Conservation (phyloP, 1,140 invertebrate genomes). For the Aporrectodea caliginosa region DNA sequence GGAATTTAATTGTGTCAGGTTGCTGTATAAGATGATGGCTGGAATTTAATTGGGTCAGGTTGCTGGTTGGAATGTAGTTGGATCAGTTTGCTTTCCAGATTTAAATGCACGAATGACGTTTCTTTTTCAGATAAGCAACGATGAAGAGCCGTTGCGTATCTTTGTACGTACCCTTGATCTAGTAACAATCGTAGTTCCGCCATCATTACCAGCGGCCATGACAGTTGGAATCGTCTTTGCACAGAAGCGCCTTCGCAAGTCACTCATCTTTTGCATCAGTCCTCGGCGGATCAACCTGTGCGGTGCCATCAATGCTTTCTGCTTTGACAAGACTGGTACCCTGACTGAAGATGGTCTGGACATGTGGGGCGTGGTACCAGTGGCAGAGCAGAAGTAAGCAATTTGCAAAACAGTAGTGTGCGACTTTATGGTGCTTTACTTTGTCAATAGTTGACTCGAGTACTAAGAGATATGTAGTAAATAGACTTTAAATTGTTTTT, state of each 20-base stretch:
- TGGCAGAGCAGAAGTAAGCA: conserved; percentile 33
- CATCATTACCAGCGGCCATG: conserved; percentile 90
- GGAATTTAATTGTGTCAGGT: too few species aligned
- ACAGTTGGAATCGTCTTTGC: conserved; percentile 82
- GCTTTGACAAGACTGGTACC: conserved; percentile 76
- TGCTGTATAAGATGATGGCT: too few species aligned
- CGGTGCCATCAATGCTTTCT: conserved; percentile 86
- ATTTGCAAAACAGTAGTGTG: too few species aligned
- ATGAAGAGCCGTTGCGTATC: conserved; percentile 56
- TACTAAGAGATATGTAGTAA: too few species aligned
- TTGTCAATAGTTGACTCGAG: too few species aligned
- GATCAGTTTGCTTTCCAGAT: too few species aligned
- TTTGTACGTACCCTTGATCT: conserved; percentile 80
- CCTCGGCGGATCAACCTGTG: conserved; percentile 84
- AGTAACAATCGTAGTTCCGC: conserved; percentile 88
- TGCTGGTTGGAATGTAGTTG: too few species aligned
- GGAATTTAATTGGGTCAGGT: too few species aligned
- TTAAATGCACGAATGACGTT: too few species aligned
- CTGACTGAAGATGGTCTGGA: conserved; percentile 87
- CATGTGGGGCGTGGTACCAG: conserved; percentile 75
- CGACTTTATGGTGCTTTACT: too few species aligned
- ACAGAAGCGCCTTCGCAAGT: conserved; percentile 71
- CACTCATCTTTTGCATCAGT: conserved; percentile 84
- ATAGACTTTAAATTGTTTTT: too few species aligned
- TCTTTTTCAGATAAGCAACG: conserved; percentile 29